These are phyloP conservation scores for Tipula lateralis DNA, from an alignment of 2,888 invertebrate species.

Conservation along the genomic window DNA sequence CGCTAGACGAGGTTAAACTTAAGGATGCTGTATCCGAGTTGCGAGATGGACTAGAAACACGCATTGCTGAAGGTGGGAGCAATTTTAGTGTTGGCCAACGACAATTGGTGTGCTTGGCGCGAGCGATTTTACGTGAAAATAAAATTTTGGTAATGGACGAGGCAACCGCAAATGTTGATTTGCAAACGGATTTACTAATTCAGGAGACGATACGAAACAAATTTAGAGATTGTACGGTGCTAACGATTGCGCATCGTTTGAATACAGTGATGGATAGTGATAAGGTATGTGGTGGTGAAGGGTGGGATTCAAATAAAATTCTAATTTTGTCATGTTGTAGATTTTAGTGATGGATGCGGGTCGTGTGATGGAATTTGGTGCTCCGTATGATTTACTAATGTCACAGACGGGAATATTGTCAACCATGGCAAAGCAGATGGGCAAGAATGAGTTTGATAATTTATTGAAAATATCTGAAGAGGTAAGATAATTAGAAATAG, in stretches of 20 bases:
- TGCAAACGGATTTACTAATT: constrained; percentile 77
- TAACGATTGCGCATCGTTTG: constrained; percentile 85
- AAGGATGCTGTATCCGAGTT: constrained; percentile 64
- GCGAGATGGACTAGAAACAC: constrained; percentile 62
- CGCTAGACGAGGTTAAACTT: constrained; percentile 71
- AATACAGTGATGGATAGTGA: constrained; percentile 70
- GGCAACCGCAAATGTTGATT: constrained; percentile 90
- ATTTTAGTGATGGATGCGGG: constrained; percentile 71
- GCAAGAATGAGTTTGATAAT: constrained; percentile 59
- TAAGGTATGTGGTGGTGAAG: constrained; percentile 42
- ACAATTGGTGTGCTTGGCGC: constrained; percentile 82
- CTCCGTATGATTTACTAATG: constrained; percentile 57
- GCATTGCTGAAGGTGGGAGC: constrained; percentile 73
- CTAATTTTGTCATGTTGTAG: not conserved
- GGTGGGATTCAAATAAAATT: not conserved
- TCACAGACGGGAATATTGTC: constrained; percentile 52
- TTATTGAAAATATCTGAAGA: constrained; percentile 60
- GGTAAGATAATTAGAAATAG: constrained; percentile 39
- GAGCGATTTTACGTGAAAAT: constrained; percentile 80
- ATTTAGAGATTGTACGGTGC: constrained; percentile 74
- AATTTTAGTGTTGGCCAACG: constrained; percentile 87
- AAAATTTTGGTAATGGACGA: constrained; percentile 84
- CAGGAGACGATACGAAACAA: constrained; percentile 74
- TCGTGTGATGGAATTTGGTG: constrained; percentile 61
- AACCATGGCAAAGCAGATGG: constrained; percentile 59